These are phyloP conservation scores for Bos indicus DNA, from an alignment of 2,113 vertebrate genomes.

Conservation along the genomic window DNA sequence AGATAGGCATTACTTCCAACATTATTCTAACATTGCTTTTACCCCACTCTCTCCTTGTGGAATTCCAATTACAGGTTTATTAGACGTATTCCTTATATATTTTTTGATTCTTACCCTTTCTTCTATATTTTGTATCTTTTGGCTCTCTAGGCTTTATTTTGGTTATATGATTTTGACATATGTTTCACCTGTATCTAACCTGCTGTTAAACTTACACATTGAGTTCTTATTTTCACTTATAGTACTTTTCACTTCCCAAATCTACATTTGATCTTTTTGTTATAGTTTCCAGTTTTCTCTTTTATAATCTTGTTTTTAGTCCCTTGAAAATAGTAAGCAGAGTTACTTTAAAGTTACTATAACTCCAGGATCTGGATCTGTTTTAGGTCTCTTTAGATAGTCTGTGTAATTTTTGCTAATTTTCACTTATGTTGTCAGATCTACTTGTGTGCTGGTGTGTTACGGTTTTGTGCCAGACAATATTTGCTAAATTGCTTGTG, in stretches of 20 bases:
- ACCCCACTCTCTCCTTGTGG: background rate
- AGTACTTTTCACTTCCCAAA: background rate
- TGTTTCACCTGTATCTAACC: background rate
- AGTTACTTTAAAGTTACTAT: background rate
- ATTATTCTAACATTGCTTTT: background rate
- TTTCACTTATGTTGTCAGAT: background rate
- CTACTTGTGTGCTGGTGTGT: background rate
- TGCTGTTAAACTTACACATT: background rate
- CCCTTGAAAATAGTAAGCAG: background rate
- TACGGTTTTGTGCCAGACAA: background rate
- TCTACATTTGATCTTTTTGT: background rate
- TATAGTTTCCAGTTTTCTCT: background rate
- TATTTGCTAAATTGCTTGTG: background rate
- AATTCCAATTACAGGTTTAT: background rate
- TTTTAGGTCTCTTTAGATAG: background rate
- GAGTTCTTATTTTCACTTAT: background rate
- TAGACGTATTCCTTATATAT: background rate
- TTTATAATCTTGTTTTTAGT: background rate
- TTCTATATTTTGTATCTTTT: background rate
- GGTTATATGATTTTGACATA: background rate
- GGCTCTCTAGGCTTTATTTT: background rate
- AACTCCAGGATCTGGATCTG: background rate
- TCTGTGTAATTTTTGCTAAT: background rate
- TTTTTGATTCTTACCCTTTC: background rate
- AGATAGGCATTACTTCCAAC: background rate